A percentile compares a stretch with the other conserved stretches of the same genome.
phyloP scores from a whole-genome alignment of 2,797 vertebrate species.

The Chloroceryle inda region DNA sequence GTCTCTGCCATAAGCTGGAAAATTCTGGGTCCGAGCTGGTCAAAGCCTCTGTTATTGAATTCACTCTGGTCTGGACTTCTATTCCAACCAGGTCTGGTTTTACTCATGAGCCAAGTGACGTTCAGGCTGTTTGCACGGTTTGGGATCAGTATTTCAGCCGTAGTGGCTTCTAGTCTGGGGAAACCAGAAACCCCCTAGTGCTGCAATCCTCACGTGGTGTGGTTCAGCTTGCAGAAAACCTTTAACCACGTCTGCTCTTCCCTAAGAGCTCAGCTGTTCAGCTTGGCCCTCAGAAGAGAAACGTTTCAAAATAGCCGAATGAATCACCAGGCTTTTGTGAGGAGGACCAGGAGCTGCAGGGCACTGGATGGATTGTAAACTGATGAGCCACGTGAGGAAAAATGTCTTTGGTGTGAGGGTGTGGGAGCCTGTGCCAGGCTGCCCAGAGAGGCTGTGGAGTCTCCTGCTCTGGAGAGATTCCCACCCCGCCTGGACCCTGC shows the following conservation, averaged over 20 bases:
- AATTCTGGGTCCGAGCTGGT: neutral
- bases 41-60: neutral
- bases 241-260: accelerated
- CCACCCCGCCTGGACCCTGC: neutral
- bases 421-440: neutral
- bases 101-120: neutral
- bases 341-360: neutral
- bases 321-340: neutral
- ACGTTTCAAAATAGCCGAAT: neutral
- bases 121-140: accelerated
- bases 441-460: neutral
- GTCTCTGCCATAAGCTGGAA: neutral
- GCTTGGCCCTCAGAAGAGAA: neutral
- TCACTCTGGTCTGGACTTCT: neutral
- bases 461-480: neutral
- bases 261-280: neutral
- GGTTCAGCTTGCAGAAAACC: neutral
- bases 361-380: accelerated
- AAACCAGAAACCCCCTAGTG: neutral
- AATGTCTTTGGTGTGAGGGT: neutral
- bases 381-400: accelerated
- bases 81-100: neutral
- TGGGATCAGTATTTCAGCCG: neutral
- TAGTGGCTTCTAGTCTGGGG: neutral
- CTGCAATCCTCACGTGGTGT: neutral